Base-by-base conservation (phyloP, 53 echinoderm and acorn worm species). In the Holothuria leucospilota region DNA sequence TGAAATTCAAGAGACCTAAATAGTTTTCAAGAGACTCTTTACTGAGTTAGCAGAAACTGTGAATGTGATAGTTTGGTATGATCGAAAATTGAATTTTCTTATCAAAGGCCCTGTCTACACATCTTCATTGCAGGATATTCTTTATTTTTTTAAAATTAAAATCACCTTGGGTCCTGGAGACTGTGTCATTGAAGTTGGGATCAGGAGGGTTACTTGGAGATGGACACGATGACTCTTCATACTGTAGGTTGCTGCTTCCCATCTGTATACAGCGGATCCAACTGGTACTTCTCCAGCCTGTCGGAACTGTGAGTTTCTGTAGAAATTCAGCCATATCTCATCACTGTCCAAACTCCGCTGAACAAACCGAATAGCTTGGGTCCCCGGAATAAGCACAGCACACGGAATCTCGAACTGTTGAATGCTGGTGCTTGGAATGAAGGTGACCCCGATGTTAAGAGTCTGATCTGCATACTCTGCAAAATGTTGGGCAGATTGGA, bases 181-280 rank as follows among this genome's bases (percentile, higher is more conserved):
- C 61, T 1, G 1, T 61, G 61, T 61, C 61, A 61, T 61, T 61
- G 61, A 61, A 59, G 60, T 59, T 59, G 60, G 60, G 60, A 59
- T 59, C 60, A 59, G 60, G 60, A 59, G 60, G 20, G 60, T 59
- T 14, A 59, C 60, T 59, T 59, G 60, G 60, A 59, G 60, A 59
- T 59, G 60, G 60, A 59, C 60, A 59, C 20, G 60, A 59, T 59
- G 60, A 59, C 60, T 59, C 20, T 59, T 14, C 60, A 59, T 59
- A n/a, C n/a, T n/a, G n/a, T n/a, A 59, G 60, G 60, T 59, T 59
- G 60, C 60, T 59, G 60, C 60, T 59, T 59, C 60, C 60, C 60
- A 13, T 59, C 60, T 59, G 60, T 59, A 59, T 59, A 59, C 60
- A 59, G 60, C 20, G 60, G 60, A 59, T 59, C 60, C 60, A 59